Conservation (phyloP, 2,888 invertebrate species). For the Lypha dubia region DNA sequence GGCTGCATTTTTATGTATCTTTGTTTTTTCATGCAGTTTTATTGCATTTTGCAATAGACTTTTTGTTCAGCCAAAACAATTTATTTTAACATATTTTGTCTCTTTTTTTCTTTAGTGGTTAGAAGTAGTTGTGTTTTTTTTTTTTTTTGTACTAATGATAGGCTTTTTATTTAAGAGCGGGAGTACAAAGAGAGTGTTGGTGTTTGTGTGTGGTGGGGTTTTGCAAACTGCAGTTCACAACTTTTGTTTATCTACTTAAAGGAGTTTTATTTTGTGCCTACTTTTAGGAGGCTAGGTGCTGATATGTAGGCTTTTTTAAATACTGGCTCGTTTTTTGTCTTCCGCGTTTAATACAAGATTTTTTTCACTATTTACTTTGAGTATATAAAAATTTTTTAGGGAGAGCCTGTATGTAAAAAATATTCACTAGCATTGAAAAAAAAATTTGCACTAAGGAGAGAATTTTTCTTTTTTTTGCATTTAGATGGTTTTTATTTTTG, state of each 20-base stretch:
- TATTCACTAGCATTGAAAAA: neutral
- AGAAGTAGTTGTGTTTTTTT: constrained; percentile 11
- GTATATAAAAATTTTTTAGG: constrained; percentile 41
- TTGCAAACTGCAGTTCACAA: constrained; percentile 25
- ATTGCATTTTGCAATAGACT: constrained; percentile 77
- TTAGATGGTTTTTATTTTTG: constrained; percentile 19
- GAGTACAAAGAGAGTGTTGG: constrained; percentile 20
- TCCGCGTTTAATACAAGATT: neutral
- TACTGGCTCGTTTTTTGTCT: neutral
- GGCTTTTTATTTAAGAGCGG: constrained; percentile 44
- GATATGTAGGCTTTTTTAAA: neutral
- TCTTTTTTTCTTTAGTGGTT: constrained; percentile 77
- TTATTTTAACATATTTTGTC: constrained; percentile 74
- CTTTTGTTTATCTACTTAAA: constrained; percentile 25
- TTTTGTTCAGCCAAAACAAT: constrained; percentile 72
- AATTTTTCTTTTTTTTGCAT: constrained; percentile 73
- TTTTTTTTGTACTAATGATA: constrained; percentile 30
- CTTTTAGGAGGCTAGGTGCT: constrained; percentile 49
- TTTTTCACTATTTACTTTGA: neutral
- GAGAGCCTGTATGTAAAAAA: constrained; percentile 55
- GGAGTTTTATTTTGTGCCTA: constrained; percentile 49
- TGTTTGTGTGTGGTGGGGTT: neutral
- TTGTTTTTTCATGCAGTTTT: constrained; percentile 61
- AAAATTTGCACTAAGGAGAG: constrained; percentile 47
- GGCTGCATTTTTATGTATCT: constrained; percentile 46